A percentile compares a stretch with the other conserved stretches of the same genome.
Conservation (phyloP, 2,888 invertebrate species). For the Pollenia amentaria region DNA sequence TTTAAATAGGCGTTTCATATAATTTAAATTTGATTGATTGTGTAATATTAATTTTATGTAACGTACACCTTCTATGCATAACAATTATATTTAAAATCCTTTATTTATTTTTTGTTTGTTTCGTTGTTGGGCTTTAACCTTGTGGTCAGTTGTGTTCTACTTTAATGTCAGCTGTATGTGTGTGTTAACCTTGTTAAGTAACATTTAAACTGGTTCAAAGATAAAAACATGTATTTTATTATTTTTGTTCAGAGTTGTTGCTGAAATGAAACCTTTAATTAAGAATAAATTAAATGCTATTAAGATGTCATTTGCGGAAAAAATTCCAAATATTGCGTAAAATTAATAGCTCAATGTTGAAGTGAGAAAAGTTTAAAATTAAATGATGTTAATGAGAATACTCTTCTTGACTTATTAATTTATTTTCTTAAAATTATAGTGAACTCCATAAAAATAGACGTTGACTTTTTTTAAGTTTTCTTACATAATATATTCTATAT, state of each 20-base stretch:
- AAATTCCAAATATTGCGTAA: conserved; percentile 12
- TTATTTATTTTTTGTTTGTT: conserved; percentile 32
- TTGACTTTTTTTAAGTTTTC: too few species aligned
- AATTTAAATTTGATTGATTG: conserved; percentile 54
- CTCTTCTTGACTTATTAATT: too few species aligned
- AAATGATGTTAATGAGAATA: neutral
- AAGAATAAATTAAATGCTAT: conserved; percentile 50
- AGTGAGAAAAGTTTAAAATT: neutral
- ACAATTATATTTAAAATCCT: conserved; percentile 38
- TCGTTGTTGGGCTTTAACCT: conserved; percentile 47
- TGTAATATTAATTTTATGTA: neutral
- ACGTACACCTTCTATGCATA: conserved; percentile 3
- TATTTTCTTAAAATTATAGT: too few species aligned
- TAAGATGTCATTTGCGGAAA: conserved; percentile 33
- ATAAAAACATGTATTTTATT: conserved; percentile 25
- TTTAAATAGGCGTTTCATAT: conserved; percentile 10
- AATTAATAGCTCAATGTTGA: conserved; percentile 22
- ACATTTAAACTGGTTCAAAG: conserved; percentile 54
- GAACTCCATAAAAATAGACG: too few species aligned
- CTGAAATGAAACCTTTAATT: conserved; percentile 52
- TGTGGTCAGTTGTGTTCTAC: conserved; percentile 43
- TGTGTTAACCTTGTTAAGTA: conserved; percentile 53
- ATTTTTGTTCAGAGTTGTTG: neutral
- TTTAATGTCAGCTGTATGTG: conserved; percentile 31
- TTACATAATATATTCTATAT: too few species aligned